Evolutionary conservation across 1,140 invertebrate species (phyloP).

Genomic region (Macrobrachium rosenbergii): DNA sequence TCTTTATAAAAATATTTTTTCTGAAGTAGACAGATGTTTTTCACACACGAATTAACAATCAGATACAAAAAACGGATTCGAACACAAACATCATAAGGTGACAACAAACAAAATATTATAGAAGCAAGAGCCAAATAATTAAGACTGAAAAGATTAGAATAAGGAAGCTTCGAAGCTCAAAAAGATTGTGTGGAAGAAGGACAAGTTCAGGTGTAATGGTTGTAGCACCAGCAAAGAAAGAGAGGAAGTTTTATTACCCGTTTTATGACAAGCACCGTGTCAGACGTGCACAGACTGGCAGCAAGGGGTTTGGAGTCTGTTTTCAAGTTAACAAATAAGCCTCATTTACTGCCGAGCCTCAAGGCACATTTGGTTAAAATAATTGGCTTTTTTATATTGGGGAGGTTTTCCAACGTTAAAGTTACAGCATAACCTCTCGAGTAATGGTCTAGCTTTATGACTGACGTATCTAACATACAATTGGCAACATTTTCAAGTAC

Average conservation of each 20-base stretch:
- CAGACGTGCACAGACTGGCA: conserved; percentile 25
- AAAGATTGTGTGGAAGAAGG: too few species aligned
- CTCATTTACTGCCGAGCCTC: not conserved
- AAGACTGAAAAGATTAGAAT: too few species aligned
- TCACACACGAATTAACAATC: too few species aligned
- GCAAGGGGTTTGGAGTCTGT: not conserved
- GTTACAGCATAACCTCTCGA: conserved; percentile 4
- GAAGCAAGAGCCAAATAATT: too few species aligned
- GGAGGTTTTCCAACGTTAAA: conserved; percentile 16
- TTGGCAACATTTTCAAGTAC: too few species aligned
- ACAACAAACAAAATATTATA: too few species aligned
- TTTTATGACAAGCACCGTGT: conserved; percentile 50
- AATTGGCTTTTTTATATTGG: not conserved
- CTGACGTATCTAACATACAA: not conserved
- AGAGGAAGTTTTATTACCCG: conserved; percentile 37
- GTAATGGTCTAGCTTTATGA: not conserved
- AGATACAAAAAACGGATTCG: too few species aligned
- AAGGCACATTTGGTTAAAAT: conserved; percentile 25
- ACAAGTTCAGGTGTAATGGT: not conserved
- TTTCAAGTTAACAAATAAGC: not conserved
- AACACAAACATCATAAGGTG: too few species aligned
- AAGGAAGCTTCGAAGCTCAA: too few species aligned
- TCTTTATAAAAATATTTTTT: too few species aligned
- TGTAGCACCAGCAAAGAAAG: conserved; percentile 40
- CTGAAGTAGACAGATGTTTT: too few species aligned